Conservation (phyloP, 2,888 invertebrate species). For the Luperina nickerlii region DNA sequence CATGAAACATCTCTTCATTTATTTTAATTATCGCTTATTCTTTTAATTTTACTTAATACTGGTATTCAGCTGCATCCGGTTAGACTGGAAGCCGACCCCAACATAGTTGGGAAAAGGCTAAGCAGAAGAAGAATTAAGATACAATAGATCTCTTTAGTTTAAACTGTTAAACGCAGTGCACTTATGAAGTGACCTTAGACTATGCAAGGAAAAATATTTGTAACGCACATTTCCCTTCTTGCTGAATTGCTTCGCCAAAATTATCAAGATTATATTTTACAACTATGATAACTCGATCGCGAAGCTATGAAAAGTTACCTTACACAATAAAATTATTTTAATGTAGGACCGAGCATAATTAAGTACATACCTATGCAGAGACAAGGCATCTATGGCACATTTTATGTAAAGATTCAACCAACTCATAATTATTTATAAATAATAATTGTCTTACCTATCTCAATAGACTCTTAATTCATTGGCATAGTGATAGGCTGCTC, state of each 20-base stretch:
- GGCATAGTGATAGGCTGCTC: not conserved
- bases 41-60: not conserved
- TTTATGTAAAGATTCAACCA: not conserved
- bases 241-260: not conserved
- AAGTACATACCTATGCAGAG: not conserved
- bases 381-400: not conserved
- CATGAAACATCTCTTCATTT: not conserved
- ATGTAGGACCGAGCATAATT: not conserved
- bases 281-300: slow-evolving; percentile 3
- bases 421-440: not conserved
- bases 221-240: slow-evolving; percentile 8
- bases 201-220: not conserved
- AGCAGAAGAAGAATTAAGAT: too few species aligned
- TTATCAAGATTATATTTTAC: slow-evolving; percentile 8
- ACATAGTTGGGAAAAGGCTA: too few species aligned
- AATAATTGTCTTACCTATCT: slow-evolving; percentile 11
- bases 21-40: too few species aligned
- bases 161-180: not conserved
- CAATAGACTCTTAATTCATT: not conserved
- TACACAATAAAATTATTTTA: not conserved
- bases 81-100: too few species aligned
- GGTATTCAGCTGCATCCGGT: too few species aligned
- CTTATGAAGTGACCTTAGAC: not conserved
- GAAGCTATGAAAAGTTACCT: not conserved
- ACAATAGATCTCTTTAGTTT: not conserved